Base-by-base conservation (phyloP, 2,113 vertebrate species). In the Peromyscus leucopus region DNA sequence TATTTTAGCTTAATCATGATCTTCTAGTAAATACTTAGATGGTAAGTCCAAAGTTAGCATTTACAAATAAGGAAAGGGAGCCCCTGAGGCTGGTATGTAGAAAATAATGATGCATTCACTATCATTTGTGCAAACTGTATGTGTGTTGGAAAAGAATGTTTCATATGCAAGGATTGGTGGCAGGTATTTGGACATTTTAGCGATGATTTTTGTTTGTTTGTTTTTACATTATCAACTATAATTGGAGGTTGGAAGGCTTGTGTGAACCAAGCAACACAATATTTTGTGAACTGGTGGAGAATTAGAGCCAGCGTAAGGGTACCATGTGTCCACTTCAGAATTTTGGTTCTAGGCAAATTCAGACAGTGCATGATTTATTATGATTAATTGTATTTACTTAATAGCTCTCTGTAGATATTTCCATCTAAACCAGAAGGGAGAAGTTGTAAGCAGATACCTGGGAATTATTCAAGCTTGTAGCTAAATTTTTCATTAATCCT, bases 301-400 rank as follows among this genome's bases (percentile, higher is more conserved):
- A 98, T 98, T 98, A 96, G 97, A 98, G 96, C 95, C 97, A 98
- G 97, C 91, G 97, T 95, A 74, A 74, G 36, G 91, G 97, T 96
- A 74, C 95, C 88, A 69, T 98, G 97, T 98, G 97, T 98, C 97
- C 97, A 96, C 97, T 98, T 97, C 95, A 96, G 95, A 97, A 92
- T 97, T 98, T 97, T 98, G 92, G 93, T 98, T 98, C 93, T 96
- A 95, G 96, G 96, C 96, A 98, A 98, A 98, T 93, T 67, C 82
- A 97, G 97, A 97, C 96, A 95, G 71, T 95, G 89, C 96, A 89
- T 97, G 96, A 98, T 98, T 98, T 98, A 98, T 98, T 97, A 97
- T 94, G 88, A 98, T 98, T 98, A 98, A 98, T 96, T 89, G 4
- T 95, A 93, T 97, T 97, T 97, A 95, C 88, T 94, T 86, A 80